Conservation (phyloP, 2,888 invertebrate species). For the Thalpophila matura region DNA sequence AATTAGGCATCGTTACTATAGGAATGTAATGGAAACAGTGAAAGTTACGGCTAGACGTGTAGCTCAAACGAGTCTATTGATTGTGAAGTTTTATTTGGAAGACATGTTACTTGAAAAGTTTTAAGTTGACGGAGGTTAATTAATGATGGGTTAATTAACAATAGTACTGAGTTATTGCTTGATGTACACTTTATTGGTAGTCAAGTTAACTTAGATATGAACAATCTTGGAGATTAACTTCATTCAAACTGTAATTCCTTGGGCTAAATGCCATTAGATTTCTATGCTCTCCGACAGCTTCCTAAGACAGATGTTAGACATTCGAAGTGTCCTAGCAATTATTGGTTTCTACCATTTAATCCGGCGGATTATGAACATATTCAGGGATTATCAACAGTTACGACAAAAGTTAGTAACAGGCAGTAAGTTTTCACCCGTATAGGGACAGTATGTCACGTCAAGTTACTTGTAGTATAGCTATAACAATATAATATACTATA, state of each 20-base stretch:
- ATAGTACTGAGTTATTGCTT: no score
- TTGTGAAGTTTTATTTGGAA: neutral
- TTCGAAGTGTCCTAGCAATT: neutral
- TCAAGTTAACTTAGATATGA: no score
- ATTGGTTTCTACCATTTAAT: neutral
- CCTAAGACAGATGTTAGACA: neutral
- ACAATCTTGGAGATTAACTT: no score
- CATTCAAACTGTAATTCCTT: no score
- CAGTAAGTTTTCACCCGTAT: neutral
- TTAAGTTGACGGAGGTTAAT: neutral
- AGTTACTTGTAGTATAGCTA: no score
- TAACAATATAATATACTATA: constrained; percentile 16
- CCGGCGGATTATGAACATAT: neutral
- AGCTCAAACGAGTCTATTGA: neutral
- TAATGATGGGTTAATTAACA: neutral
- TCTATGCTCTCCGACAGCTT: neutral
- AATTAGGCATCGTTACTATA: constrained; percentile 14
- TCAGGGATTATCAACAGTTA: neutral
- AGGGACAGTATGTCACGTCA: constrained; percentile 2
- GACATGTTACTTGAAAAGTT: neutral
- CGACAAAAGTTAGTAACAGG: no score
- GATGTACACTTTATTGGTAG: neutral
- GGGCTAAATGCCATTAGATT: neutral
- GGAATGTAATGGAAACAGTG: constrained; percentile 10
- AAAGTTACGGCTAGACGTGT: constrained; percentile 20